Base-by-base conservation (phyloP, 1,140 invertebrate genomes). In the Brachionus manjavacas region DNA sequence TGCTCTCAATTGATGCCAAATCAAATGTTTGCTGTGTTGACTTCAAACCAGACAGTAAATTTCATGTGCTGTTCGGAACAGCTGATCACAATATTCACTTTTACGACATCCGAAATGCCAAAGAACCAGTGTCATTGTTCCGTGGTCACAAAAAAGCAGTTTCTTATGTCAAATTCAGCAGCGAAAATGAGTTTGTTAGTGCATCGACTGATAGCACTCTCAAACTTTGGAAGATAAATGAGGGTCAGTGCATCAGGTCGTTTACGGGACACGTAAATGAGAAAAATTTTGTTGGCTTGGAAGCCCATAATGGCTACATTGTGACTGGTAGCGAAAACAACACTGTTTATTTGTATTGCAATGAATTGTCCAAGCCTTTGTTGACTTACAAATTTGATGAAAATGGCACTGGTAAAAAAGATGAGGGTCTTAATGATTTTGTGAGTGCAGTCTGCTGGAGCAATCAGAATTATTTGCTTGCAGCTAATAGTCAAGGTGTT, bases 21-120 rank as follows among this genome's bases (percentile, higher is more conserved):
- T 95, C 95, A 1, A 96, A 98, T 90, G 95, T 98, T 31, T 98
- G 96, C 89, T 97, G 95, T 90, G 96, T 98, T 1, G 94, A 96
- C 88, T 98, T 98, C 90, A 97, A 96, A 90, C 96, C 96, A 4
- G 91, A 92, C 66, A 95, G 93, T 85, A 93, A 94, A 0, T 92
- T 91, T 87, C 94, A 97, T 88, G 90, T 98, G 31, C 95, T 96
- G 1, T 97, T 97, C 90, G 96, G 96, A 16, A 96, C 95, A 11
- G 96, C 96, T 4, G 96, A 98, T 91, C 96, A 98, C 89, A 96
- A 95, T 90, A 95, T 98, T 52, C 95, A 98, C 90, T 97, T 97
- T 88, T 98, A 97, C 89, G 96, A 98, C 90, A 90, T 98, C 55
- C 91, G 96, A 39, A 94, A 96, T 85, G 93, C 94, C 87, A 93